Percentiles rank a stretch among this genome's conserved stretches.
These are phyloP conservation scores for Gavia stellata DNA, from an alignment of 2,113 vertebrate genomes.

Conservation along the genomic window DNA sequence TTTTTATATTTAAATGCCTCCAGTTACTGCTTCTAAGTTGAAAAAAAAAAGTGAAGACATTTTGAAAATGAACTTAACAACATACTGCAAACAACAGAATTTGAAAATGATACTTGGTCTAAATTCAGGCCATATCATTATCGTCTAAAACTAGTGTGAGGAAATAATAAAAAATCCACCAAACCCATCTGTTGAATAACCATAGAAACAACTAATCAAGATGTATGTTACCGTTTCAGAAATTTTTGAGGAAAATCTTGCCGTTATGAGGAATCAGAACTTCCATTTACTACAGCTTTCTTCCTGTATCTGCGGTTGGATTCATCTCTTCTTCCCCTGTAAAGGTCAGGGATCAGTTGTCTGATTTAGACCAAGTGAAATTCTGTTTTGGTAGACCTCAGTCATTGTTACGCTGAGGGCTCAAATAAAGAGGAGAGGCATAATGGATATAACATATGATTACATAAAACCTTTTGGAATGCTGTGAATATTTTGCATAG, in stretches of 20 bases:
- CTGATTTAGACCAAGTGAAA: not conserved
- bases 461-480: not conserved
- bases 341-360: not conserved
- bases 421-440: not conserved
- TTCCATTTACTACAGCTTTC: not conserved
- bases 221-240: not conserved
- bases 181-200: not conserved
- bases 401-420: not conserved
- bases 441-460: not conserved
- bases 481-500: not conserved
- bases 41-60: not conserved
- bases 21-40: not conserved
- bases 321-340: not conserved
- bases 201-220: not conserved
- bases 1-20: not conserved
- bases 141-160: not conserved
- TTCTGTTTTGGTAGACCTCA: not conserved
- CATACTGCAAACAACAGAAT: not conserved
- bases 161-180: not conserved
- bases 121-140: not conserved
- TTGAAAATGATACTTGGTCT: not conserved
- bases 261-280: rapidly evolving
- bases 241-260: not conserved
- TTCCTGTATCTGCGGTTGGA: not conserved
- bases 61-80: not conserved